Evolutionary conservation across 2,888 invertebrate species (phyloP).

Genomic region (Coleophora flavipennella): DNA sequence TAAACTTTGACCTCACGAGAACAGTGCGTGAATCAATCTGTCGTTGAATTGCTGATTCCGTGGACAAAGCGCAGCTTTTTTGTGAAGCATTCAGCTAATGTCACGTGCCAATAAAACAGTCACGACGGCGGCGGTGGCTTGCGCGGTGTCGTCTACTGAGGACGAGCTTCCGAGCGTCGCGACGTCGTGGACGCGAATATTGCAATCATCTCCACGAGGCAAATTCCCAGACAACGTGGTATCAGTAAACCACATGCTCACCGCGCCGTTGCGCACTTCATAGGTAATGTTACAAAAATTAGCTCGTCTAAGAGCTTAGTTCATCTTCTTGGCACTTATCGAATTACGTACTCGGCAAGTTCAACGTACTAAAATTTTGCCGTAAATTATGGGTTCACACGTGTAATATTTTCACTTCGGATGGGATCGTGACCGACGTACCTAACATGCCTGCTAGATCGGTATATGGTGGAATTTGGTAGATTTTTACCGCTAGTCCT

Average conservation of each 20-base stretch:
- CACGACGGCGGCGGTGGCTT: conserved; percentile 21
- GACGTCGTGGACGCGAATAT: neutral
- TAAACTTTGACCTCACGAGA: conserved; percentile 18
- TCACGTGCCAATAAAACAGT: conserved; percentile 20
- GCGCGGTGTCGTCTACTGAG: conserved; percentile 2
- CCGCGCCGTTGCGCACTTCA: conserved; percentile 34
- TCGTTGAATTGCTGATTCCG: conserved; percentile 12
- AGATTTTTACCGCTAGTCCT: conserved; percentile 50
- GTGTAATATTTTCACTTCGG: conserved; percentile 61
- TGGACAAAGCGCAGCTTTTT: conserved; percentile 15
- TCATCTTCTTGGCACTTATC: conserved; percentile 47
- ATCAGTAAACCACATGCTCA: conserved; percentile 47
- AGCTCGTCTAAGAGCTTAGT: conserved; percentile 41
- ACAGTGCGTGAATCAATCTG: conserved; percentile 16
- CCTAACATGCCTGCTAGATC: conserved; percentile 46
- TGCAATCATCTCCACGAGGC: conserved; percentile 6
- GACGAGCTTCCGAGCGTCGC: conserved; percentile 6
- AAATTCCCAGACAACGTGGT: conserved; percentile 24
- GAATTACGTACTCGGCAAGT: conserved; percentile 57
- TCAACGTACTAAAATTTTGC: conserved; percentile 62
- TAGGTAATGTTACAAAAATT: conserved; percentile 44
- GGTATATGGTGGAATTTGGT: conserved; percentile 55
- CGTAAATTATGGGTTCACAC: conserved; percentile 67
- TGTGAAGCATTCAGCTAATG: conserved; percentile 13
- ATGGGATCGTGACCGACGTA: conserved; percentile 54